Evolutionary conservation across 2,113 vertebrate genomes (phyloP).

Genomic region (Zosterops japonicus): DNA sequence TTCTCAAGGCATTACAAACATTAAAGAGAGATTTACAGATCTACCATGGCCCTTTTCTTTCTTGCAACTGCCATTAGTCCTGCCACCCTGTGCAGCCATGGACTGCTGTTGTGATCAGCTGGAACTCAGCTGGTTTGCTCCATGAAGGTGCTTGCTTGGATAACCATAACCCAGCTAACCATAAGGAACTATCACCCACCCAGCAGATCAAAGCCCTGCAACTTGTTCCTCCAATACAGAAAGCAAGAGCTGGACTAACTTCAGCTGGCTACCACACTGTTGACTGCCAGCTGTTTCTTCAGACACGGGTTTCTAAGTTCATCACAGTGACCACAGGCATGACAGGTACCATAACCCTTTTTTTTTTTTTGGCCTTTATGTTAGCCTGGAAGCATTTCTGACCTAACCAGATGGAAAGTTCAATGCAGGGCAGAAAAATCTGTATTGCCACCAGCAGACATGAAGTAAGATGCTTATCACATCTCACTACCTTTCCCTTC

Average conservation of each 20-base stretch:
- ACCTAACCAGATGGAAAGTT: neutral
- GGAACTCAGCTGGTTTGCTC: neutral
- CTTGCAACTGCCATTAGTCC: neutral
- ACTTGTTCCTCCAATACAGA: fast-evolving
- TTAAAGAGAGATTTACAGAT: neutral
- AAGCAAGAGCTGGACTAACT: neutral
- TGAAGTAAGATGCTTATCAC: neutral
- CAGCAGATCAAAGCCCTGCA: neutral
- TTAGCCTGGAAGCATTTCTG: neutral
- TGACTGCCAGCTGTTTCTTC: neutral
- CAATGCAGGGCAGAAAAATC: neutral
- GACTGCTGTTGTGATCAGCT: neutral
- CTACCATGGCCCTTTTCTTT: neutral
- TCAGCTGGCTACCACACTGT: neutral
- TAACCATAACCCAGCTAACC: neutral
- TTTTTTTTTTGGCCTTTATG: neutral
- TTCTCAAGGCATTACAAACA: neutral
- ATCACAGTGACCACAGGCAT: neutral
- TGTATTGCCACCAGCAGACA: neutral
- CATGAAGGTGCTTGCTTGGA: neutral
- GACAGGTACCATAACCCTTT: neutral
- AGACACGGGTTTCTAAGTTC: neutral
- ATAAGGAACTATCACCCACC: neutral
- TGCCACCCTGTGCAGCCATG: neutral
- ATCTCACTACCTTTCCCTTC: neutral